Conservation (phyloP, 2,797 vertebrate genomes). For the Smutsia gigantea region DNA sequence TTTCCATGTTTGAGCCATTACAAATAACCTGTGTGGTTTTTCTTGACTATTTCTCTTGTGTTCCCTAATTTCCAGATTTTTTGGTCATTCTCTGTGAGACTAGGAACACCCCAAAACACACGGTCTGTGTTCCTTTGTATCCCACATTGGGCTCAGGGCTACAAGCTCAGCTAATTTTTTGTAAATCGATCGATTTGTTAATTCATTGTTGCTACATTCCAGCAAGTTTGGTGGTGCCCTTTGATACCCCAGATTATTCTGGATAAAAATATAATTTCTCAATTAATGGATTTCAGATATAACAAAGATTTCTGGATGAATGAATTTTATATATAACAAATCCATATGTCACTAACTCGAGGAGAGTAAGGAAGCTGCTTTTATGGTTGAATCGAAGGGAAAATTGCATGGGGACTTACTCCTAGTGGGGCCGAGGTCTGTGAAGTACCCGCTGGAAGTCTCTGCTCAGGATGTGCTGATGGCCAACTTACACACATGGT, state of each 20-base stretch:
- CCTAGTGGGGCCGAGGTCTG: not conserved
- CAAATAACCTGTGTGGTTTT: slow-evolving; percentile 19
- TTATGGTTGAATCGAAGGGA: not conserved
- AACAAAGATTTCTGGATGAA: not conserved
- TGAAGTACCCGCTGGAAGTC: not conserved
- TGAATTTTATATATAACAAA: not conserved
- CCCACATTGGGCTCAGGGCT: not conserved
- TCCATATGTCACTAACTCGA: not conserved
- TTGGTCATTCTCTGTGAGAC: not conserved
- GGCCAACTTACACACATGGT: not conserved
- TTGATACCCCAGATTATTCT: not conserved
- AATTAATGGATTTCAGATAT: not conserved
- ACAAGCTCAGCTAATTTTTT: not conserved
- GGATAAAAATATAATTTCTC: not conserved
- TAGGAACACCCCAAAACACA: not conserved
- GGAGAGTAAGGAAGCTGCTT: not conserved
- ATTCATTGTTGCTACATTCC: not conserved
- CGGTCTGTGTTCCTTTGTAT: not conserved
- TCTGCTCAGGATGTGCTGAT: rapidly evolving
- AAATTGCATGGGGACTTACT: not conserved
- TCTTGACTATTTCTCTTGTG: not conserved
- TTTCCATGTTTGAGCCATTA: not conserved
- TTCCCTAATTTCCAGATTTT: not conserved
- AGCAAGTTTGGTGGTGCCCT: not conserved
- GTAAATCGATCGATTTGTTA: not conserved